These are phyloP conservation scores for Isaurus tuberculatus DNA, from an alignment of 92 coral and sea anemone species.

Conservation along the genomic window DNA sequence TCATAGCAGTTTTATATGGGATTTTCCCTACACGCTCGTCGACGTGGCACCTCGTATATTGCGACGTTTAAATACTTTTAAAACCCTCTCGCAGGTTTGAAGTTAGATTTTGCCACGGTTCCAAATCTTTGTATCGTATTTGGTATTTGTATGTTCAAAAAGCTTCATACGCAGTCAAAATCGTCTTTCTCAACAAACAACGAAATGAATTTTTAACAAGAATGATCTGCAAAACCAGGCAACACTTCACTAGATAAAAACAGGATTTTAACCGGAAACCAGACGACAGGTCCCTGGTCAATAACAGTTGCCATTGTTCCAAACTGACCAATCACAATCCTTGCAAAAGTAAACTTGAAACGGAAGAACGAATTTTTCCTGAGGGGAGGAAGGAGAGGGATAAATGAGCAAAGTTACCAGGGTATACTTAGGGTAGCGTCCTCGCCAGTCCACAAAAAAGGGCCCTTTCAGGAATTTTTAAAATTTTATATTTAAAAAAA, in stretches of 20 bases:
- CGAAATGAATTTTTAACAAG: slow-evolving; percentile 50
- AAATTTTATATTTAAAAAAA: too few relatives aligned
- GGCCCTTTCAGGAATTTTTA: too few relatives aligned
- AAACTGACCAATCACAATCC: slow-evolving; percentile 32
- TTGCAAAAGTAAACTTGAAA: neutral
- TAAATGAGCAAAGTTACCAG: too few relatives aligned
- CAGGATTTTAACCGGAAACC: slow-evolving; percentile 57
- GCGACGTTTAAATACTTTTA: neutral
- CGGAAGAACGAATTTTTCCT: neutral
- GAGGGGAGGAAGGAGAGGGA: neutral
- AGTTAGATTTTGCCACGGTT: neutral
- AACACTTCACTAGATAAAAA: slow-evolving; percentile 37
- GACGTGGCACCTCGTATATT: slow-evolving; percentile 45
- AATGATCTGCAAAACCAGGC: slow-evolving; percentile 43
- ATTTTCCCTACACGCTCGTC: slow-evolving; percentile 37
- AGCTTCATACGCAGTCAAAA: slow-evolving; percentile 13
- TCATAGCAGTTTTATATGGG: slow-evolving; percentile 59
- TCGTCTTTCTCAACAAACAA: slow-evolving; percentile 2
- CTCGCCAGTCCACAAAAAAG: too few relatives aligned
- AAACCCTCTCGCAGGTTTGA: neutral
- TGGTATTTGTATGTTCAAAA: neutral
- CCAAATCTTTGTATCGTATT: neutral
- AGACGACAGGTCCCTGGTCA: slow-evolving; percentile 48
- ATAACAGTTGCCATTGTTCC: slow-evolving; percentile 23
- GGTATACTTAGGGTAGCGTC: too few relatives aligned